phyloP scores from a whole-genome alignment of 1,140 invertebrate genomes.

The Pentalonia nigronervosa region DNA sequence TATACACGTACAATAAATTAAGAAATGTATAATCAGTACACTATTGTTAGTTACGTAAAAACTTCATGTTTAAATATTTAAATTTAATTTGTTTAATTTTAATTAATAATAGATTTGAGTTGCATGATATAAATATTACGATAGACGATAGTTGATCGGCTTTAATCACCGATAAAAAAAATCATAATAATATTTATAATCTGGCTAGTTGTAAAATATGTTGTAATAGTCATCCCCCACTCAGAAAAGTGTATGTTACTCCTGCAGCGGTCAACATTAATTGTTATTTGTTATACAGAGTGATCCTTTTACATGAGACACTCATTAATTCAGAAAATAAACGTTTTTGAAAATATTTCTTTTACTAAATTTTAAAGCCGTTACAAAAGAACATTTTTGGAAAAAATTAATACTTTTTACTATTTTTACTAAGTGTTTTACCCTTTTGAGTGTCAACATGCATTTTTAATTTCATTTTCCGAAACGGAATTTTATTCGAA shows the following conservation, averaged over 20 bases:
- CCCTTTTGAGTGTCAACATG: too few relatives aligned
- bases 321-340: too few relatives aligned
- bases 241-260: background rate
- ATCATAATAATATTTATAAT: background rate
- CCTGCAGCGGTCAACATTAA: background rate
- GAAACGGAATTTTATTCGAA: too few relatives aligned
- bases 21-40: background rate
- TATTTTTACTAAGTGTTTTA: too few relatives aligned
- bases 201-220: background rate
- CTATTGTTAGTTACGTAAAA: background rate
- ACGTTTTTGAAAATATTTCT: too few relatives aligned
- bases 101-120: background rate
- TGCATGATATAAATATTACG: background rate
- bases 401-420: too few relatives aligned
- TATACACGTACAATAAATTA: too few relatives aligned
- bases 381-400: too few relatives aligned
- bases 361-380: too few relatives aligned
- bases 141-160: background rate
- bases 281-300: background rate
- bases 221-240: background rate
- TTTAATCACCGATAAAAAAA: background rate
- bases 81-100: too few relatives aligned
- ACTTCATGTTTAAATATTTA: background rate
- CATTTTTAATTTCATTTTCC: too few relatives aligned
- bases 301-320: too few relatives aligned